Base-by-base conservation (phyloP, 1,140 invertebrate genomes). In the Sarcophaga bullata region DNA sequence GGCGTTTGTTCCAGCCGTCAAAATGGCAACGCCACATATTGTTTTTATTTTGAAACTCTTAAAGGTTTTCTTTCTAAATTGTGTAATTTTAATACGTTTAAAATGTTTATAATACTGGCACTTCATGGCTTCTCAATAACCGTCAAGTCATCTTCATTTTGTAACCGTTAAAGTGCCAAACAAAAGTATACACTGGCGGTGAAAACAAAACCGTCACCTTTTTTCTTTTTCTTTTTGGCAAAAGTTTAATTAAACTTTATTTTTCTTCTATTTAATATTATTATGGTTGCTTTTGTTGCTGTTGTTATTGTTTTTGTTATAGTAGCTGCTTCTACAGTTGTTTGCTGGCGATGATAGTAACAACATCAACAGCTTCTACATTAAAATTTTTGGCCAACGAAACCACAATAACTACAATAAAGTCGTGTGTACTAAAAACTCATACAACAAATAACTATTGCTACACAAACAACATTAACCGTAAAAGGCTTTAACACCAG, bases 211-310 rank as follows among this genome's bases (percentile, higher is more conserved):
- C 17, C 6, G 10, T 10, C 15, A 68, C 62, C 62, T 68, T 68
- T n/a, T n/a, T n/a, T n/a, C n/a, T n/a, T n/a, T n/a, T n/a, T n/a
- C n/a, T n/a, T n/a, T 37, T 37, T 68, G 19, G 62, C 62, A 68
- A 68, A 68, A 68, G n/a, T 68, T 68, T 68, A 68, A 68, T 68
- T 68, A 68, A 68, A 68, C 62, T 9, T 15, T 15, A 3, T 62
- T 58, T 58, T 37, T 37, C 25, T 2, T 37, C 4, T 37, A 37
- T 4, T 37, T 37, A 37, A 37, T 37, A n/a, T 58, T 58, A 58
- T 58, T 58, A n/a, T 58, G 0, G 6, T n/a, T 58, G 7, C 3
- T 58, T 0, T 58, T 13, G 15, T n/a, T 13, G 54, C 13, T 58
- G n/a, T n/a, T 58, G 13, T 58, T 58, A 13, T 58, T 19, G 7